Conservation (phyloP, 2,888 invertebrate species). For the Drosophila infuscata region DNA sequence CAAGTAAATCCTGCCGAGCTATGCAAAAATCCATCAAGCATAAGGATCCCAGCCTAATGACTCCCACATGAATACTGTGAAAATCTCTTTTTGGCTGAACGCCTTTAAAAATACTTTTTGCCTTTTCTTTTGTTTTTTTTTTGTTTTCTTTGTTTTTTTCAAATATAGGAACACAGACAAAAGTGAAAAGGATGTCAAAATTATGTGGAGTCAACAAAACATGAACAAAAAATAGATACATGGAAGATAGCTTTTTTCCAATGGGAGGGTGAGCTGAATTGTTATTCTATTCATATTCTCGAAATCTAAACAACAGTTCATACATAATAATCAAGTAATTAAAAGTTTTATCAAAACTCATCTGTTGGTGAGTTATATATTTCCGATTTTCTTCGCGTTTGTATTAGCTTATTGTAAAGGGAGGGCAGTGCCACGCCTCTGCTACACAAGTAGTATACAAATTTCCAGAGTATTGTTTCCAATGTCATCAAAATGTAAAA, state of each 20-base stretch:
- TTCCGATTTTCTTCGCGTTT: neutral
- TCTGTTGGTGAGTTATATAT: neutral
- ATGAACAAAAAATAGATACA: slow-evolving; percentile 10
- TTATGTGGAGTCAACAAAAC: slow-evolving; percentile 38
- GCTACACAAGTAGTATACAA: neutral
- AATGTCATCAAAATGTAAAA: neutral
- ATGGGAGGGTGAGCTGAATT: neutral
- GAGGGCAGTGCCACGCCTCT: neutral
- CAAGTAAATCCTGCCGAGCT: slow-evolving; percentile 46
- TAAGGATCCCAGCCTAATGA: slow-evolving; percentile 55
- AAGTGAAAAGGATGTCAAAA: slow-evolving; percentile 18
- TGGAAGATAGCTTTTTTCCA: neutral
- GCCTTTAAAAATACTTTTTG: slow-evolving; percentile 32
- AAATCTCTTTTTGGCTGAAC: slow-evolving; percentile 67
- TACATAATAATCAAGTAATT: neutral
- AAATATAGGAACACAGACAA: slow-evolving; percentile 25
- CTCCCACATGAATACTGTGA: slow-evolving; percentile 64
- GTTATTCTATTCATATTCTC: neutral
- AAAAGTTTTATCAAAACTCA: neutral
- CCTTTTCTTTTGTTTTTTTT: neutral
- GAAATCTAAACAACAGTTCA: neutral
- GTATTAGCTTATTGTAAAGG: neutral
- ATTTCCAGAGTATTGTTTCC: neutral
- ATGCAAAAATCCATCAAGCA: slow-evolving; percentile 32
- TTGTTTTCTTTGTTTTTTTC: slow-evolving; percentile 12